Conservation (phyloP, 2,888 invertebrate genomes). For the Tigriopus californicus region DNA sequence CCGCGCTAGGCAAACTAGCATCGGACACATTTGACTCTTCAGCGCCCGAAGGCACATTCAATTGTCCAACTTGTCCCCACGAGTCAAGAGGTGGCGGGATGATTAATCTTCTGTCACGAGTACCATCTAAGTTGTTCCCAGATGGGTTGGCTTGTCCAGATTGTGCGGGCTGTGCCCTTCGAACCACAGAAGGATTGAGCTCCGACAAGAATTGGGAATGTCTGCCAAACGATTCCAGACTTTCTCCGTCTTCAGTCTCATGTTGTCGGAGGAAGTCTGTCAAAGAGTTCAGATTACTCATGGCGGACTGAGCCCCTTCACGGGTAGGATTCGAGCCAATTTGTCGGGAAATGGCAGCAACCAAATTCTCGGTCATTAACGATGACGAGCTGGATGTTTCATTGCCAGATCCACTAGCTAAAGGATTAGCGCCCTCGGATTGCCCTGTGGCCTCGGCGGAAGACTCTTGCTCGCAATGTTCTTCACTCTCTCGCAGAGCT, state of each 20-base stretch:
- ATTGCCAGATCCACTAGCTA: neutral
- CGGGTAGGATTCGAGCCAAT: neutral
- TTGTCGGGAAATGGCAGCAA: neutral
- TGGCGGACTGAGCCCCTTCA: neutral
- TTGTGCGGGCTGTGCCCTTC: neutral
- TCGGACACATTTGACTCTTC: neutral
- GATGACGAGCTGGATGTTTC: neutral
- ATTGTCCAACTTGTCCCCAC: too few species aligned
- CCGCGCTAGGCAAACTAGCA: too few species aligned
- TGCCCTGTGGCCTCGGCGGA: neutral
- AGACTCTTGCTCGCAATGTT: too few species aligned
- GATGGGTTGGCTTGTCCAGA: too few species aligned
- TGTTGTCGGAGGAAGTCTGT: neutral
- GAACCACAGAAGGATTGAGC: neutral
- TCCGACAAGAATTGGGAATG: neutral
- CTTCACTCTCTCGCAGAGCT: too few species aligned
- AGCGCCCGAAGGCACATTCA: too few species aligned
- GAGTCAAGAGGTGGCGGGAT: too few species aligned
- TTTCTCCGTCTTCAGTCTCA: neutral
- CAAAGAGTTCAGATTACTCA: too few species aligned
- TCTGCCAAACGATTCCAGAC: neutral
- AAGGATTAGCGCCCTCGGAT: neutral
- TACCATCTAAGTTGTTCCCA: too few species aligned
- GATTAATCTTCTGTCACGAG: too few species aligned
- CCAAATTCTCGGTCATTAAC: slow-evolving; percentile 5